phyloP scores from a whole-genome alignment of 2,888 invertebrate genomes.

The Sesia bembeciformis region DNA sequence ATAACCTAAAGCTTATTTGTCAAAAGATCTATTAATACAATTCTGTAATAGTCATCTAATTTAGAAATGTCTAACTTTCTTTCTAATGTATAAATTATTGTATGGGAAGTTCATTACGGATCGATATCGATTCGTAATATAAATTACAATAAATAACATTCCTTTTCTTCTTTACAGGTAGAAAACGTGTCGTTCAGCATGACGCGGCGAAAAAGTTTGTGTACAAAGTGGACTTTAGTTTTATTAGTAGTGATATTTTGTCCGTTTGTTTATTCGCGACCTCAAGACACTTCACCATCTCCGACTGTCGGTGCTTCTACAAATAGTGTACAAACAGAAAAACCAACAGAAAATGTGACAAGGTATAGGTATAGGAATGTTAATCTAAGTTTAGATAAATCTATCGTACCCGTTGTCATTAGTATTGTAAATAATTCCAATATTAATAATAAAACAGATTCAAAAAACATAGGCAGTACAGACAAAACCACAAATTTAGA shows the following conservation, averaged over 20 bases:
- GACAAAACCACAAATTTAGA: slow-evolving; percentile 2
- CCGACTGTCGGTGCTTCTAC: slow-evolving; percentile 14
- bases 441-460: slow-evolving; percentile 1
- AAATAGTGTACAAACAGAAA: slow-evolving; percentile 30
- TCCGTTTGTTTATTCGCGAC: slow-evolving; percentile 47
- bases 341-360: slow-evolving; percentile 38
- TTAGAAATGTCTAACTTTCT: no score
- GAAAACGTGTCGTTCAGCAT: slow-evolving; percentile 32
- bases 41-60: no score
- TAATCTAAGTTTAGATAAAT: slow-evolving; percentile 11
- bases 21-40: no score
- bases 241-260: slow-evolving; percentile 49
- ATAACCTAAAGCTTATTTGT: no score
- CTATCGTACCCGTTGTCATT: slow-evolving; percentile 28
- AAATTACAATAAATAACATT: background rate
- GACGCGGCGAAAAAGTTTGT: slow-evolving; percentile 60
- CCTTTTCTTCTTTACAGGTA: slow-evolving; percentile 53
- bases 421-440: slow-evolving; percentile 18
- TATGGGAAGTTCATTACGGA: no score
- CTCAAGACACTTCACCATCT: slow-evolving; percentile 35
- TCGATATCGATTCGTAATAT: background rate
- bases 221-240: slow-evolving; percentile 60
- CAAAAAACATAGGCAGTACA: slow-evolving; percentile 1
- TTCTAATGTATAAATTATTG: no score
- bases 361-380: slow-evolving; percentile 53